Conservation (phyloP, 2,888 invertebrate genomes). For the Gibbula magus region DNA sequence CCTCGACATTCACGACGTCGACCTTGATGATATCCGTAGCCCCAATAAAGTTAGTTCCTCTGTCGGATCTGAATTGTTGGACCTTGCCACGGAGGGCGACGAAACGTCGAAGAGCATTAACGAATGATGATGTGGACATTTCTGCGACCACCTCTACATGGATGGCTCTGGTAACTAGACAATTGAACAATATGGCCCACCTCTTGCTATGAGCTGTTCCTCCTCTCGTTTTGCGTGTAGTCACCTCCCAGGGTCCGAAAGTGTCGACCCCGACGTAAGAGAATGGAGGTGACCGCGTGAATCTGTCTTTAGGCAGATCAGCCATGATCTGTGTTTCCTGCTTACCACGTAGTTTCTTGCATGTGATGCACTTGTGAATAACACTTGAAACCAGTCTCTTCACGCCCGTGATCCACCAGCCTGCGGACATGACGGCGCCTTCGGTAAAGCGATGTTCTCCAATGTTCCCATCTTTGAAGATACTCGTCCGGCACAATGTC, state of each 20-base stretch:
- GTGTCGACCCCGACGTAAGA: no score
- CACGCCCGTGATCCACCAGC: no score
- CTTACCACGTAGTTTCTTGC: no score
- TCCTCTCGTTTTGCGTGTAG: background rate
- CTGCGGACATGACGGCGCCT: no score
- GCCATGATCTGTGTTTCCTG: no score
- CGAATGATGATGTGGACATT: background rate
- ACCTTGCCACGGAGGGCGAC: background rate
- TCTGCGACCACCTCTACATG: background rate
- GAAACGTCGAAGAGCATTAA: background rate
- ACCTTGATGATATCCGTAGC: constrained; percentile 31
- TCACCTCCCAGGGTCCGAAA: background rate
- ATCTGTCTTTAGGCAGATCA: no score
- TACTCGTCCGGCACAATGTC: constrained; percentile 40
- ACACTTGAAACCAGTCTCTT: no score
- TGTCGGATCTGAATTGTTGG: background rate
- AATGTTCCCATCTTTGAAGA: constrained; percentile 34
- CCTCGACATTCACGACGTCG: background rate
- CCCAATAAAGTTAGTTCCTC: constrained; percentile 1
- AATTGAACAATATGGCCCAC: background rate
- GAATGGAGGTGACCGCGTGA: no score
- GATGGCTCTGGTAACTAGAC: background rate
- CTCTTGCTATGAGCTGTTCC: background rate
- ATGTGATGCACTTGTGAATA: no score
- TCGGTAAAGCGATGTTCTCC: constrained; percentile 46